Base-by-base conservation (phyloP, 2,797 vertebrate genomes). In the Streptopelia turtur region DNA sequence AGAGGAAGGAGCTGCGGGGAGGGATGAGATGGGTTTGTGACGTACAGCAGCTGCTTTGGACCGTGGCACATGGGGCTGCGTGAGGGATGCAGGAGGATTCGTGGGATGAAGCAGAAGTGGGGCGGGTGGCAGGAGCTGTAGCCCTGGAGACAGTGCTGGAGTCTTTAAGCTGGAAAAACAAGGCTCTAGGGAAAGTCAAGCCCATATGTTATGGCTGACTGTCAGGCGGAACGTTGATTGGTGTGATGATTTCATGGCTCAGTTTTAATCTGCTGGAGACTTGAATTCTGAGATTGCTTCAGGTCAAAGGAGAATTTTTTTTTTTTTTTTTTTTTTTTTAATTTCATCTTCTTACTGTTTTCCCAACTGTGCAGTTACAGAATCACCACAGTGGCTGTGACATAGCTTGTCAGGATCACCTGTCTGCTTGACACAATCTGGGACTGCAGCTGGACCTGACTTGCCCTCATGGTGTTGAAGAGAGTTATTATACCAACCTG, bases 21-120 rank as follows among this genome's bases (percentile, higher is more conserved):
- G 69, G 28, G 24, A 10, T 57, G 61, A 77, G 50, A 16, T 41
- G 33, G 3, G 8, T 68, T 81, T 74, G 27, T 30, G 28, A n/a
- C 0, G 2, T 43, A 15, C 47, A 47, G 11, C 50, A 57, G 5
- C 25, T 2, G 7, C 61, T 64, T 63, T 70, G 33, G 43, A 49
- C 65, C 27, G n/a, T 4, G 16, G 49, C 3, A 0, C 8, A 0
- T n/a, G 52, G 47, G 31, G 20, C n/a, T 82, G 21, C 2, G 2
- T 53, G 25, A 68, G 35, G 37, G 74, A 50, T 18, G 57, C 37
- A 53, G 41, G 47, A 78, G 33, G 39, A 31, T 84, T 41, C 23
- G 23, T 33, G 65, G 47, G 55, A 56, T 56, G 59, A 52, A 76
- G 63, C 35, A 43, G 50, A 76, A 82, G 10, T 5, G 16, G 5